phyloP scores from a whole-genome alignment of 2,888 invertebrate species.

The Xanthia icteritia region DNA sequence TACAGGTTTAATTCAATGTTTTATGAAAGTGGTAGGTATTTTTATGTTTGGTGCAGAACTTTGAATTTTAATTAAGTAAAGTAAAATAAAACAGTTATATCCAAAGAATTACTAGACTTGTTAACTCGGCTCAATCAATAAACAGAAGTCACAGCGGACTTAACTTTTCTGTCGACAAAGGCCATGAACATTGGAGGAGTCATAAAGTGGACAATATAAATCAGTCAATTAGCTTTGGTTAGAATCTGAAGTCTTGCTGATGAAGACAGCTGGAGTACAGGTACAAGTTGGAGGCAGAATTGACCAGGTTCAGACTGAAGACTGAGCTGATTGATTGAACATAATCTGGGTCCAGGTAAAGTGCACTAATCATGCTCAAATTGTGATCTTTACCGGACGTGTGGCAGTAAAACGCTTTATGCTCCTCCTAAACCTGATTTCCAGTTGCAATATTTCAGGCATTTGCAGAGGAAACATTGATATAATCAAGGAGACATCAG shows the following conservation, averaged over 20 bases:
- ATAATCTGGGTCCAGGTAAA: not conserved
- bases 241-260: too few species aligned
- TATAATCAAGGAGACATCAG: too few species aligned
- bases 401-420: not conserved
- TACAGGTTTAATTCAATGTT: not conserved
- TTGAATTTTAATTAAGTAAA: not conserved
- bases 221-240: not conserved
- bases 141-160: not conserved
- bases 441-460: not conserved
- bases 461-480: not conserved
- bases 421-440: not conserved
- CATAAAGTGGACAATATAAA: not conserved
- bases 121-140: not conserved
- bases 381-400: not conserved
- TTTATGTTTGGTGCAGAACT: not conserved
- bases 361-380: not conserved
- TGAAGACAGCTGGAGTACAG: not conserved
- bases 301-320: too few species aligned
- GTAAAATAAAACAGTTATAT: not conserved
- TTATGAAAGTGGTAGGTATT: not conserved
- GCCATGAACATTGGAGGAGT: not conserved
- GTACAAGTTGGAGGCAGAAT: too few species aligned
- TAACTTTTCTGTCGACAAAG: not conserved
- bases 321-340: not conserved
- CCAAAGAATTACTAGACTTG: not conserved